Conservation (phyloP, 2,888 invertebrate genomes). For the Mimas tiliae region DNA sequence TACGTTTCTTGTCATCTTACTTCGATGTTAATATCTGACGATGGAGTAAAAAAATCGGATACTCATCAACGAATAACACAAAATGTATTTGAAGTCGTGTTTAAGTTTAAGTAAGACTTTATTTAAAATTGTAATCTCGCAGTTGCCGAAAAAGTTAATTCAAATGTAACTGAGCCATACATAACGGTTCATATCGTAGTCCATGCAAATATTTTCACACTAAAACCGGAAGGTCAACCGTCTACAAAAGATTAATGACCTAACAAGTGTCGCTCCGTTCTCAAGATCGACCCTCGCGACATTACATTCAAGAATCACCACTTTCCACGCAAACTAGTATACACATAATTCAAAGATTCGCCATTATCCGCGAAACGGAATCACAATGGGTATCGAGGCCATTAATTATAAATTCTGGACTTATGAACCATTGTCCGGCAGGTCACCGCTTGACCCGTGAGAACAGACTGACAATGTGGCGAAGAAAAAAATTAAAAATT, state of each 20-base stretch:
- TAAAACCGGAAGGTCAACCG: constrained; percentile 63
- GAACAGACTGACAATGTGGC: constrained; percentile 55
- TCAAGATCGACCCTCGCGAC: constrained; percentile 64
- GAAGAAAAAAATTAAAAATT: constrained; percentile 57
- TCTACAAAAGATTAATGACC: constrained; percentile 66
- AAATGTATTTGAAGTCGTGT: no score
- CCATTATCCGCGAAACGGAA: constrained; percentile 76
- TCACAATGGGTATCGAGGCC: constrained; percentile 54
- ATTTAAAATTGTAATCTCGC: no score
- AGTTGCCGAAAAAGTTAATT: no score
- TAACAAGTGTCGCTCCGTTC: constrained; percentile 71
- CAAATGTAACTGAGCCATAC: not conserved
- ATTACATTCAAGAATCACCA: constrained; percentile 81
- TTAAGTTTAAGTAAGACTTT: no score
- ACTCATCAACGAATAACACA: no score
- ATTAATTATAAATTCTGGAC: constrained; percentile 81
- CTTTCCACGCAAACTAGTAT: constrained; percentile 69
- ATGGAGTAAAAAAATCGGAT: no score
- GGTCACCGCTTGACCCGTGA: constrained; percentile 83
- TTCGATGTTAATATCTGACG: no score
- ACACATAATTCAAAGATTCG: constrained; percentile 69
- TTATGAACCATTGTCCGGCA: constrained; percentile 72
- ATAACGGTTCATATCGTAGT: not conserved
- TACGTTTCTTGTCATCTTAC: no score
- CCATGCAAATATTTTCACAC: constrained; percentile 33